Base-by-base conservation (phyloP, 2,113 vertebrate genomes). In the Mungos mungo region DNA sequence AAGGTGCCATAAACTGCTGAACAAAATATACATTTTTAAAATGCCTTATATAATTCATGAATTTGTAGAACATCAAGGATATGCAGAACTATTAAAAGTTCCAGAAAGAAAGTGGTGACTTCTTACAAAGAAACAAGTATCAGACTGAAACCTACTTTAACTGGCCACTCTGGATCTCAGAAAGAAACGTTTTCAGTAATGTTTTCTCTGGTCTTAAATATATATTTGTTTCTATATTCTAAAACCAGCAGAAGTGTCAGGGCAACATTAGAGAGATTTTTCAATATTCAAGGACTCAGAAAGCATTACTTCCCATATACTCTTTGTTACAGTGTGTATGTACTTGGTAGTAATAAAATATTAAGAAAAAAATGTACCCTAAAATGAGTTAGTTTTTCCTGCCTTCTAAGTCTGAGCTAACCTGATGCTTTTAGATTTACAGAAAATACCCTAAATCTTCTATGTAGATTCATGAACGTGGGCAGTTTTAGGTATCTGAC, bases 181-280 rank as follows among this genome's bases (percentile, higher is more conserved):
- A 95, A 89, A 68, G 38, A 74, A 63, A 93, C 35, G n/a, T 82
- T 79, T 93, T 68, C 23, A 52, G 14, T 96, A 52, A 80, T 74
- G 13, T 63, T 93, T 91, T 47, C 23, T 65, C 23, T 80, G 19
- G 66, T 52, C 54, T 93, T 74, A 93, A 38, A 69, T 74, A 14
- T 33, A 45, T 35, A 76, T 95, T 38, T 57, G 7, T 69, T 83
- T 83, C 29, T 96, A 84, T 89, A 69, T 90, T 95, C 84, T 84
- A 95, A 95, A 89, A 81, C 14, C 29, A 90, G 52, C 27, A 66
- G 76, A 63, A 52, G 8, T 86, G n/a, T 69, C 33, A 65, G 12
- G 16, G 7, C 29, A 90, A 74, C 74, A 92, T 47, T 74, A 77
- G 82, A 94, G 35, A 41, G 50, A 45, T 69, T 60, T 90, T 74